Base-by-base conservation (phyloP, 2,113 vertebrate genomes). In the Pongo abelii region DNA sequence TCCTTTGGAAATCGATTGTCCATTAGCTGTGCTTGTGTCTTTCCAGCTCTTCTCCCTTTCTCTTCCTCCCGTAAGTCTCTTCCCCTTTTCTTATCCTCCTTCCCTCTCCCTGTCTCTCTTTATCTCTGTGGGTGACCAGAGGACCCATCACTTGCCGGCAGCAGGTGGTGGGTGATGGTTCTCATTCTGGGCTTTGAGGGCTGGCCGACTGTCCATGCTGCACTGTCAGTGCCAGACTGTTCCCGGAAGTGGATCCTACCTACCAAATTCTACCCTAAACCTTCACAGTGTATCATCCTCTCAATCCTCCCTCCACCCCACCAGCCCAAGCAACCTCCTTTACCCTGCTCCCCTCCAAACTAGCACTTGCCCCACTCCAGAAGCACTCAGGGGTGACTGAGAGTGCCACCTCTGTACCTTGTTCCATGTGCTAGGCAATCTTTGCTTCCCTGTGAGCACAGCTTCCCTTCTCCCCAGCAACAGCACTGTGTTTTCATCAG, bases 111-210 rank as follows among this genome's bases (percentile, higher is more conserved):
- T 2, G 18, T 84, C 55, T 91, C 22, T 78, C 38, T 85, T 4
- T 40, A 38, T n/a, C 35, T 84, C 77, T 64, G 48, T 12, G 5
- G 57, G 20, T 9, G 7, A 81, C 32, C 46, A 35, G 22, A 48
- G 16, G 4, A 38, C 10, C 4, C 35, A 35, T 5, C 27, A 5
- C 86, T 74, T 84, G 40, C 70, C 38, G 4, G 14, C 55, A 22
- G 8, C 8, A 13, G 11, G 6, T 1, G 0, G 20, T 4, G 3
- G 52, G 16, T 40, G 35, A 43, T 25, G 48, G 22, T 3, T 77
- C 8, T 25, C 6, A 35, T 22, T 35, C 69, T 40, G 30, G 22
- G 64, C 11, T 16, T 13, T 40, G 46, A 91, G 25, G 50, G 14
- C 25, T 46, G 22, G 22, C 55, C 14, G 22, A 8, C 8, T 59